Evolutionary conservation across 2,797 vertebrate genomes (phyloP).

Genomic region (Megalops cyprinoides): DNA sequence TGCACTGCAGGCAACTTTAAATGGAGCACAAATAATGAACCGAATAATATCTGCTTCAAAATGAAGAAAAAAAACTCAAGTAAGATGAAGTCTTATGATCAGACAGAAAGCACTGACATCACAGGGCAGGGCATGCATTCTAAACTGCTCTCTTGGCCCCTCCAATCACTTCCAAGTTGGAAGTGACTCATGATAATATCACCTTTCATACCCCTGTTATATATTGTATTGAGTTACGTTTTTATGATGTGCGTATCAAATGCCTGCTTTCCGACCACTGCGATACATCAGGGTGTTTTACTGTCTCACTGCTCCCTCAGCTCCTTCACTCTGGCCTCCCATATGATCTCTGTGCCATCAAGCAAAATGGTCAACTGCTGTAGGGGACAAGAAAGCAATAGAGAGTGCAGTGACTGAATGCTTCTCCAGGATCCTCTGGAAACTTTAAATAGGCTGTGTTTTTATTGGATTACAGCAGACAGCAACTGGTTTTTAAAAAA

Average conservation of each 20-base stretch:
- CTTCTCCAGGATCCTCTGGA: constrained; percentile 22
- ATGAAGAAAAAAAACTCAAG: background rate
- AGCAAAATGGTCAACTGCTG: background rate
- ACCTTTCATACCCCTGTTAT: background rate
- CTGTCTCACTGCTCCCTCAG: background rate
- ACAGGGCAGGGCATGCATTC: background rate
- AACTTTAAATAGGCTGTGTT: constrained; percentile 70
- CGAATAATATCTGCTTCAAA: background rate
- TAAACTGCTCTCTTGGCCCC: background rate
- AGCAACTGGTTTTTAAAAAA: constrained; percentile 86
- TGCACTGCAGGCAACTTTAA: background rate
- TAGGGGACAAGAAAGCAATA: background rate
- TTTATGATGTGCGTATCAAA: background rate
- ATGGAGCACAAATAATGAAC: constrained; percentile 8
- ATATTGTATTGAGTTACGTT: background rate
- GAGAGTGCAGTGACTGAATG: background rate
- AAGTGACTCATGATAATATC: background rate
- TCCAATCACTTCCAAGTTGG: background rate
- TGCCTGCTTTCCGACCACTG: background rate
- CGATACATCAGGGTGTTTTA: background rate
- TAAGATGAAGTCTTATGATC: no score
- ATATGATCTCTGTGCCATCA: background rate
- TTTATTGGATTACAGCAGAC: constrained; percentile 85
- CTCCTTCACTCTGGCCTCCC: background rate
- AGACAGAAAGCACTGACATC: background rate